Conservation (phyloP, 2,888 invertebrate genomes). For the Lepidochrysops patricia region DNA sequence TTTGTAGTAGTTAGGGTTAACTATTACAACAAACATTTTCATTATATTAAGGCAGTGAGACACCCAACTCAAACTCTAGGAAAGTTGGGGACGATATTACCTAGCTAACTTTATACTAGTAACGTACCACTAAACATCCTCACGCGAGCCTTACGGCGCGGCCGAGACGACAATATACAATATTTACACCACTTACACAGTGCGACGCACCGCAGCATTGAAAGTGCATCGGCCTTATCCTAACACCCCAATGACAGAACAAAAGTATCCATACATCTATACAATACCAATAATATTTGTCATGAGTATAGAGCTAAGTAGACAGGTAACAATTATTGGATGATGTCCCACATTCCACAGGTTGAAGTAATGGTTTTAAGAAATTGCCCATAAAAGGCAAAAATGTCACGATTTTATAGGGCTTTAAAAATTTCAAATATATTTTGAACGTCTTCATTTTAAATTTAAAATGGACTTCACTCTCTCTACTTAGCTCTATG, state of each 20-base stretch:
- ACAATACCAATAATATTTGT: constrained; percentile 61
- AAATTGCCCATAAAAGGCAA: too few relatives aligned
- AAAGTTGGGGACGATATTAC: constrained; percentile 73
- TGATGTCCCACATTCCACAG: too few relatives aligned
- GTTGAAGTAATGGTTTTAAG: too few relatives aligned
- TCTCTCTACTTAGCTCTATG: not conserved
- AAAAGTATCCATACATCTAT: constrained; percentile 58
- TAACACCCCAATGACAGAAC: constrained; percentile 63
- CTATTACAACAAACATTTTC: constrained; percentile 57
- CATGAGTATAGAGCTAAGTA: constrained; percentile 33
- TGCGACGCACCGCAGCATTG: constrained; percentile 61
- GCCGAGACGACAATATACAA: constrained; percentile 68
- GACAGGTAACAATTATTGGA: not conserved
- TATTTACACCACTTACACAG: constrained; percentile 70
- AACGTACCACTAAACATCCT: constrained; percentile 68
- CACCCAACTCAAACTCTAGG: constrained; percentile 72
- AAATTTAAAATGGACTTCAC: too few relatives aligned
- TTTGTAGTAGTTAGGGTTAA: constrained; percentile 61
- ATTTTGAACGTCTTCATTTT: too few relatives aligned
- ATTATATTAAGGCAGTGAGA: constrained; percentile 73
- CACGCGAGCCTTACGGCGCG: constrained; percentile 67
- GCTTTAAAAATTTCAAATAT: too few relatives aligned
- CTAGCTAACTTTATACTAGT: constrained; percentile 71
- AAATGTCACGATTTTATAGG: too few relatives aligned
- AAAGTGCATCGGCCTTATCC: constrained; percentile 71